Evolutionary conservation across 2,113 vertebrate species (phyloP).

Genomic region (Clupea harengus): DNA sequence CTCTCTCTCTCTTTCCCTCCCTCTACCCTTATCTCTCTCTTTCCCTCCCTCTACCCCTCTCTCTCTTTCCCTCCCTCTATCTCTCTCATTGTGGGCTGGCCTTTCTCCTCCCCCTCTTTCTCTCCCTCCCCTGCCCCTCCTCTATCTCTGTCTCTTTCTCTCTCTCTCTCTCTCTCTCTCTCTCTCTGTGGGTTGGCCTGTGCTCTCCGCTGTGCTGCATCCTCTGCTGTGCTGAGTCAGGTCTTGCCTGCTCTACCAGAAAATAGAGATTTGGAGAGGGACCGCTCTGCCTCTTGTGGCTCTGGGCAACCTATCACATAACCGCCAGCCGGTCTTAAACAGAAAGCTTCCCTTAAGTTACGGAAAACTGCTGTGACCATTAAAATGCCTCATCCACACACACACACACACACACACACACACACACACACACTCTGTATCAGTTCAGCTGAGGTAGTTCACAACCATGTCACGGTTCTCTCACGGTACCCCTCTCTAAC

Average conservation of each 20-base stretch:
- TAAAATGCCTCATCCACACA: neutral
- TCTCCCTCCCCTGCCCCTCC: neutral
- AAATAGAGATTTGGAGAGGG: neutral
- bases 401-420: too few species aligned
- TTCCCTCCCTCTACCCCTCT: neutral
- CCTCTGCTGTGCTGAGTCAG: constrained; percentile 2
- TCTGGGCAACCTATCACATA: neutral
- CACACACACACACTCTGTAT: too few species aligned
- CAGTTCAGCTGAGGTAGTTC: too few species aligned
- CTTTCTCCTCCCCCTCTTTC: neutral
- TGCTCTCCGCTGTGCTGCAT: neutral
- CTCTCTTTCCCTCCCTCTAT: neutral
- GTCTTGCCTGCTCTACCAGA: neutral
- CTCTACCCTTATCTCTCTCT: neutral
- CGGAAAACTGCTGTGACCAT: neutral
- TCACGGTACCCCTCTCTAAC: neutral
- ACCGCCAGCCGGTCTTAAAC: neutral
- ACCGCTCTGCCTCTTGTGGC: neutral
- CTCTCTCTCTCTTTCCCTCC: neutral
- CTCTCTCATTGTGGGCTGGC: neutral
- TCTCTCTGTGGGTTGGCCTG: neutral
- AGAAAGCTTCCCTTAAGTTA: neutral
- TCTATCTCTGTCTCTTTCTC: neutral
- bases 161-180: neutral
- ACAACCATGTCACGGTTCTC: neutral